phyloP scores from a whole-genome alignment of 2,797 vertebrate species.

The Brachyrhaphis roseni region DNA sequence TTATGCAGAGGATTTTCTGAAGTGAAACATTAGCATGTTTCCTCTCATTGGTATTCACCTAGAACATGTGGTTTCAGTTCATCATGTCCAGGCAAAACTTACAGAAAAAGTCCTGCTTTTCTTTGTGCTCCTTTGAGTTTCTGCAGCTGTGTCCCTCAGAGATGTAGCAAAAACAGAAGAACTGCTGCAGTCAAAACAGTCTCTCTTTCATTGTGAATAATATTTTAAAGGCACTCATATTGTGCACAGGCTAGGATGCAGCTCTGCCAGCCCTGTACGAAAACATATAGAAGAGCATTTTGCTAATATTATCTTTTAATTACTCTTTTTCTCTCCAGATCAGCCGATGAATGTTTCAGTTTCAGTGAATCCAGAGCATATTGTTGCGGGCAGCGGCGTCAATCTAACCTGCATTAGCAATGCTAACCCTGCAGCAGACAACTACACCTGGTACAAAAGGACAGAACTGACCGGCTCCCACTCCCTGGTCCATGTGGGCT shows the following conservation, averaged over 20 bases:
- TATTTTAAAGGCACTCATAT: not conserved
- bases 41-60: not conserved
- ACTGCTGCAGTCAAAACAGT: not conserved
- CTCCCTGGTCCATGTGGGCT: slow-evolving; percentile 43
- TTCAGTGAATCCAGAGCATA: slow-evolving; percentile 11
- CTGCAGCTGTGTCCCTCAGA: not conserved
- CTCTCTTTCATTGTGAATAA: not conserved
- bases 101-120: not conserved
- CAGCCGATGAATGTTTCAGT: slow-evolving; percentile 53
- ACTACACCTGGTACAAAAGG: slow-evolving; percentile 62
- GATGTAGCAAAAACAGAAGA: not conserved
- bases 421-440: slow-evolving; percentile 59
- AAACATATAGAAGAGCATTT: not conserved
- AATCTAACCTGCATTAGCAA: slow-evolving; percentile 61
- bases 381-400: slow-evolving; percentile 34
- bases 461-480: not conserved
- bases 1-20: not conserved
- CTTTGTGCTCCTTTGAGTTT: not conserved
- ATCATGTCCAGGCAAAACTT: not conserved
- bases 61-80: not conserved
- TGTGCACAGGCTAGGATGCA: not conserved
- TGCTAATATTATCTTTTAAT: not conserved
- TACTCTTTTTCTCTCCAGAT: slow-evolving; percentile 38
- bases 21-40: not conserved
- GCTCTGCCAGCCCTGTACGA: not conserved